These are phyloP conservation scores for Platycheirus rosarum DNA, from an alignment of 2,888 invertebrate species.

Conservation along the genomic window DNA sequence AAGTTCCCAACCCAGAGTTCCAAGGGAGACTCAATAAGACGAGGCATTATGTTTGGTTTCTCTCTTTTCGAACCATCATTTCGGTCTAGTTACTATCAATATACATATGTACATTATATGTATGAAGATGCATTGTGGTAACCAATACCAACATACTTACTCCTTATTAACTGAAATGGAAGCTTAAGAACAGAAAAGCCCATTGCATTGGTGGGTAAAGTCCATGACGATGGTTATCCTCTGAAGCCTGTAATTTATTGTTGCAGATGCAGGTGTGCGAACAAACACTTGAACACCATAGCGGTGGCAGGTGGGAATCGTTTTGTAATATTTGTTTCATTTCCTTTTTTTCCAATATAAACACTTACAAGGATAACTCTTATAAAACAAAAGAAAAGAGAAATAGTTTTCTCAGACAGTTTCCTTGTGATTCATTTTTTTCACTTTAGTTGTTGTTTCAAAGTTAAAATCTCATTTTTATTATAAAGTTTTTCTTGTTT, in stretches of 20 bases:
- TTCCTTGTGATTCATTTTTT: slow-evolving; percentile 50
- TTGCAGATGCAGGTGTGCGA: slow-evolving; percentile 58
- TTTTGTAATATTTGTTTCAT: background rate
- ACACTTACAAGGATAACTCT: slow-evolving; percentile 1
- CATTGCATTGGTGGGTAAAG: background rate
- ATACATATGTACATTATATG: background rate
- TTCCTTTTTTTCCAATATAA: slow-evolving; percentile 6
- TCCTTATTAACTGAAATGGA: slow-evolving; percentile 56
- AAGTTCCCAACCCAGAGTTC: slow-evolving; percentile 31
- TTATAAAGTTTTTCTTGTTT: background rate
- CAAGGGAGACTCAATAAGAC: slow-evolving; percentile 31
- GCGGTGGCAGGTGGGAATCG: background rate
- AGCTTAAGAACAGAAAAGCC: background rate
- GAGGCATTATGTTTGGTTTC: slow-evolving; percentile 19
- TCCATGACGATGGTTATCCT: slow-evolving; percentile 36
- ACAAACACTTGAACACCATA: slow-evolving; percentile 29
- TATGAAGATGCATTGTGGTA: background rate
- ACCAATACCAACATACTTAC: slow-evolving; percentile 59
- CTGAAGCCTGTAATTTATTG: slow-evolving; percentile 56
- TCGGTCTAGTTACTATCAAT: background rate
- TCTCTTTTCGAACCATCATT: slow-evolving; percentile 24
- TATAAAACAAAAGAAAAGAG: background rate
- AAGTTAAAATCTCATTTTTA: slow-evolving; percentile 45
- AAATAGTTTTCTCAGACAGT: slow-evolving; percentile 34
- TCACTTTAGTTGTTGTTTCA: slow-evolving; percentile 43